These are phyloP conservation scores for Spodoptera litura DNA, from an alignment of 1,140 invertebrate genomes.

Conservation along the genomic window DNA sequence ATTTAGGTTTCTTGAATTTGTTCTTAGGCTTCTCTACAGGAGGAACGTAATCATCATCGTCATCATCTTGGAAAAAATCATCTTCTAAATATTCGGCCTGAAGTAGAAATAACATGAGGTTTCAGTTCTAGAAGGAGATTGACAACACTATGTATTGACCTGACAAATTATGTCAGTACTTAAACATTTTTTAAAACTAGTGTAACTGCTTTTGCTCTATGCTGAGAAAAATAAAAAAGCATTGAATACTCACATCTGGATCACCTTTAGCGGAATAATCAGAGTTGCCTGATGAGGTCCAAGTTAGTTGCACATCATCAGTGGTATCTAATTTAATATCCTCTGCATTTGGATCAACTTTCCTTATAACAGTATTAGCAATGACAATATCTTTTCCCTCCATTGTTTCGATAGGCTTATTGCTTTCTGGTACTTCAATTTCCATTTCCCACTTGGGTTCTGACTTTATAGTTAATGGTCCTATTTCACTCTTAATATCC, in stretches of 20 bases:
- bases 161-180: too few species aligned
- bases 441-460: conserved; percentile 82
- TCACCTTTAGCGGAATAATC: conserved; percentile 45
- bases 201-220: too few species aligned
- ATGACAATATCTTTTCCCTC: conserved; percentile 79
- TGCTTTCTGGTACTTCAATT: conserved; percentile 65
- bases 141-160: too few species aligned
- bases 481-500: conserved; percentile 82
- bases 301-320: conserved; percentile 45
- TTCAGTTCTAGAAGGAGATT: neutral
- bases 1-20: conserved; percentile 80
- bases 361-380: conserved; percentile 80
- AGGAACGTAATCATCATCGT: conserved; percentile 80
- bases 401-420: conserved; percentile 62
- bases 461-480: conserved; percentile 71
- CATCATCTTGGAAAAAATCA: conserved; percentile 76
- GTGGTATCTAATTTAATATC: conserved; percentile 44
- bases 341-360: conserved; percentile 67
- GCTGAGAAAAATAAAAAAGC: neutral
- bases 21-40: conserved; percentile 69
- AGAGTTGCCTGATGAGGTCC: conserved; percentile 38
- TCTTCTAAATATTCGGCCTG: conserved; percentile 75
- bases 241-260: conserved; percentile 66
- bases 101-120: conserved; percentile 16
- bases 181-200: too few species aligned